Evolutionary conservation across 2,888 invertebrate species (phyloP), one percentile per base, ranked within the genome.

Genomic region (Opisthograptis luteolata): DNA sequence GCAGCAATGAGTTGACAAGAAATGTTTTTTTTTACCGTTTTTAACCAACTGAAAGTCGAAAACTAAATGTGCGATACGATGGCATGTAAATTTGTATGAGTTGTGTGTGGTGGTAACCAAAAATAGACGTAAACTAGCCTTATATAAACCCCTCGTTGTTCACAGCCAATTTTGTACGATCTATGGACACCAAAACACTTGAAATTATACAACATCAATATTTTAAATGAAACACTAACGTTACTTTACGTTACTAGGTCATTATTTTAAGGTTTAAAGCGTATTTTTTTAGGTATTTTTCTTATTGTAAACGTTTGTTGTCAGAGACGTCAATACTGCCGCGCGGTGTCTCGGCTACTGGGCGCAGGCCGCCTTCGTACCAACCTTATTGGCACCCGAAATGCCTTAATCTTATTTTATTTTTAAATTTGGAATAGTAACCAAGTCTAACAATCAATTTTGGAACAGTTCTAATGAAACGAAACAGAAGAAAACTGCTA

Each of bases 281-380:
- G 73, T 76, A 68, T 68, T 73, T 69, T 70, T 36, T 62, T 62
- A 64, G 56, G 64, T 63, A n/a, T n/a, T n/a, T n/a, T 71, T 66
- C 62, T 46, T 65, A 60, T 68, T 46, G 34, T 48, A 54, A 73
- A 76, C 81, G 79, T 70, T 73, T 66, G 44, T 62, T 67, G 68
- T 63, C 32, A 39, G 61, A 70, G 79, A 86, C 88, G 88, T 88
- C 84, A 73, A 63, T 75, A 73, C 87, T 74, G 60, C 49, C 40
- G 71, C 86, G 81, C 81, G 83, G 59, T 76, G 70, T 73, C 60
- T 64, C 63, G 67, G 71, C 80, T 76, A 89, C 89, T 87, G 87
- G 80, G 83, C 83, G 81, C 84, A 75, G 79, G 76, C 70, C 70
- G 68, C 62, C 64, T 13, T 60, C 65, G 68, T 68, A 68, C 62